Base-by-base conservation (phyloP, 2,113 vertebrate species). In the Periophthalmodon schlosseri region DNA sequence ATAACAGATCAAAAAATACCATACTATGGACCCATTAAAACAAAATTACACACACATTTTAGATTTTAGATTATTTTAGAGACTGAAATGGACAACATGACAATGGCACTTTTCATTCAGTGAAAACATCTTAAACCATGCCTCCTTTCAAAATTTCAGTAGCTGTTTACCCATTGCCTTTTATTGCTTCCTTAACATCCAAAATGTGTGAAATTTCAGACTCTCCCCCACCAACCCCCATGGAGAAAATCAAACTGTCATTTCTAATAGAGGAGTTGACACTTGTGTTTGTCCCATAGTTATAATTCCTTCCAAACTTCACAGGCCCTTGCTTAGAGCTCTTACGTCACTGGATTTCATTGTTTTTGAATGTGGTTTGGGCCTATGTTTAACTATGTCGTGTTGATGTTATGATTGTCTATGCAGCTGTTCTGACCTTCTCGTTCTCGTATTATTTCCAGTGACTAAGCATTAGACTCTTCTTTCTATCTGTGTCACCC, bases 391-490 rank as follows among this genome's bases (percentile, higher is more conserved):
- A 54, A 72, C 73, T 18, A 57, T 69, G 74, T 77, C 47, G 50
- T 70, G 73, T 83, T 76, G 52, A 20, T 84, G 78, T 90, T 90
- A 75, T 80, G 57, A 60, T 69, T 72, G 58, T 76, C 79, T 60
- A 5, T 68, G 75, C 84, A 89, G 86, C 81, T 87, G 87, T 78
- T 82, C 68, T 74, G 63, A 84, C 70, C 69, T 65, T 54, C 24
- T 78, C 23, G 50, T 56, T 20, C 46, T 58, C 18, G 24, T 84
- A 65, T 79, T 86, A 89, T 84, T 85, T 85, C 84, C 82, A 83
- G 71, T 92, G 89, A 90, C 84, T 75, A 78, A 89, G 79, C 84
- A 79, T 84, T 23, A 63, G 60, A 13, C 14, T 36, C 28, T 64
- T 18, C 34, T 11, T 0, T 16, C 14, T 34, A 0, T n/a, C 36